Percentiles rank a stretch among this genome's conserved stretches.
These are phyloP conservation scores for Lontra canadensis DNA, from an alignment of 2,113 vertebrate species.

Conservation along the genomic window DNA sequence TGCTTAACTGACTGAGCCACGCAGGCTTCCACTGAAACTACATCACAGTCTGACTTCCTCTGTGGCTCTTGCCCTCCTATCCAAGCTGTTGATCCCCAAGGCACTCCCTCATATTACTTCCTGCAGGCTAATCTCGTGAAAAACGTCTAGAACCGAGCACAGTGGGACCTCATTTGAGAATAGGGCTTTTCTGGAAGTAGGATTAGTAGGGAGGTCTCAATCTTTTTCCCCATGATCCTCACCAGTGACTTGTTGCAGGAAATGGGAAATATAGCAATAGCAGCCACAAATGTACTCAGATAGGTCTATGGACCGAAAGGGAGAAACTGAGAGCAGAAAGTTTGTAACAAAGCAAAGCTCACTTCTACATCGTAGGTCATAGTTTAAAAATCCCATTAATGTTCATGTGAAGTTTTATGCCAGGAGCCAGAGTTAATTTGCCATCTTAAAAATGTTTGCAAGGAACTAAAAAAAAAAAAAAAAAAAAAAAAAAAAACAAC, in stretches of 20 bases:
- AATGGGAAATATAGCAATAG: neutral
- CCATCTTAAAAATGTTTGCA: slow-evolving; percentile 11
- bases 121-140: neutral
- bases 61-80: neutral
- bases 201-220: neutral
- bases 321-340: neutral
- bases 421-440: slow-evolving; percentile 31
- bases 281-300: neutral
- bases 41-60: neutral
- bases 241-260: neutral
- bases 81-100: neutral
- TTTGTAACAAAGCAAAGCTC: slow-evolving; percentile 1
- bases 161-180: neutral
- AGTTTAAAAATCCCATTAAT: slow-evolving; percentile 22
- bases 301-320: neutral
- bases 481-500: neutral
- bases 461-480: neutral
- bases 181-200: neutral
- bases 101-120: neutral
- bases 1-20: no score
- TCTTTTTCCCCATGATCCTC: neutral
- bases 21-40: neutral
- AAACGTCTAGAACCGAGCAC: neutral
- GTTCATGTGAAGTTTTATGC: neutral
- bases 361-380: neutral